A percentile compares a stretch with the other conserved stretches of the same genome.
Conservation (phyloP, 2,797 vertebrate genomes). For the Crenichthys baileyi region DNA sequence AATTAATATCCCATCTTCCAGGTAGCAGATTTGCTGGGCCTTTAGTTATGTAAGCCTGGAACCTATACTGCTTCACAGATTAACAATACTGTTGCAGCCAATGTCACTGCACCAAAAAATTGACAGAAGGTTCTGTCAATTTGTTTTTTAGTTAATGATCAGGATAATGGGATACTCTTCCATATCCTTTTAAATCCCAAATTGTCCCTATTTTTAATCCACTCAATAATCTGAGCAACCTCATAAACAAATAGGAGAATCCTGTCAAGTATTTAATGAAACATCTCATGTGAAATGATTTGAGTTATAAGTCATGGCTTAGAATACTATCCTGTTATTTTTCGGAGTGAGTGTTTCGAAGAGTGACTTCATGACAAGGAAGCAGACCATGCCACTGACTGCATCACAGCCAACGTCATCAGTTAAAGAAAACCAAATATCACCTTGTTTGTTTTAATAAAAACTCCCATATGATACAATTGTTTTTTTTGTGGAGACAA, state of each 20-base stretch:
- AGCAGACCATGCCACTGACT: neutral
- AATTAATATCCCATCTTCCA: slow-evolving; percentile 66
- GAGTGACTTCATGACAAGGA: slow-evolving; percentile 1
- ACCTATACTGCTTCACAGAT: slow-evolving; percentile 40
- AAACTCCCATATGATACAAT: neutral
- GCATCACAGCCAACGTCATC: neutral
- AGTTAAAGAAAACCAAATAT: neutral
- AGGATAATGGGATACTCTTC: slow-evolving; percentile 11
- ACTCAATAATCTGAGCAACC: slow-evolving; percentile 16
- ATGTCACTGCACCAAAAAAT: slow-evolving; percentile 37
- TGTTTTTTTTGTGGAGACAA: too few relatives aligned
- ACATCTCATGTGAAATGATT: slow-evolving; percentile 11
- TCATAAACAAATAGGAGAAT: slow-evolving; percentile 1
- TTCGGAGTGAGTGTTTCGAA: neutral
- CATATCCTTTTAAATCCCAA: slow-evolving; percentile 35
- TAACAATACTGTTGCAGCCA: slow-evolving; percentile 50
- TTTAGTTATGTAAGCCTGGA: slow-evolving; percentile 64
- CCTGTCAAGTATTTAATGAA: slow-evolving; percentile 1
- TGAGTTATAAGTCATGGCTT: slow-evolving; percentile 17
- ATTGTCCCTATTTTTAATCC: slow-evolving; percentile 24
- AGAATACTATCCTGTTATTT: slow-evolving; percentile 12
- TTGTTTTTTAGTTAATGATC: slow-evolving; percentile 26
- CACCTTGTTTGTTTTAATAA: neutral
- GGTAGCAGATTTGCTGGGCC: slow-evolving; percentile 67
- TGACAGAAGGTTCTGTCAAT: slow-evolving; percentile 21